Evolutionary conservation across 2,113 vertebrate species (phyloP).

Genomic region (Mungos mungo): DNA sequence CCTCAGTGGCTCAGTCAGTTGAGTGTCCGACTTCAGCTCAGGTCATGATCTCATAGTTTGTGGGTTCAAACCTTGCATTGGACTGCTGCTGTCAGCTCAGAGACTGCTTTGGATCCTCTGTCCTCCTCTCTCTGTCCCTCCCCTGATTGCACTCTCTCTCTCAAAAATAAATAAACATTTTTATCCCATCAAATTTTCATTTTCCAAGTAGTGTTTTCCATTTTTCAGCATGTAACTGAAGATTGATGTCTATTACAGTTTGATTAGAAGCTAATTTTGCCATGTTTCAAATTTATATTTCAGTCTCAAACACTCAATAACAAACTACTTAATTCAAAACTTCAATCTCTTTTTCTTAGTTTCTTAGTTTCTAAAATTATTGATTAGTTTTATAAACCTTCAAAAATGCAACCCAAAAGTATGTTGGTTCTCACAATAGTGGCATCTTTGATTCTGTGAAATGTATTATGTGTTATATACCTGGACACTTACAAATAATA

Average conservation of each 20-base stretch:
- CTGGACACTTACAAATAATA: not conserved
- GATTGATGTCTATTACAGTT: not conserved
- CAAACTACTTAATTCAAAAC: not conserved
- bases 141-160: too few species aligned
- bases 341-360: not conserved
- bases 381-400: not conserved
- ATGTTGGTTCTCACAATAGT: not conserved
- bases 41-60: too few species aligned
- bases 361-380: not conserved
- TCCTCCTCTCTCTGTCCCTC: too few species aligned
- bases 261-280: not conserved
- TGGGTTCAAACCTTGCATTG: too few species aligned
- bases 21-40: too few species aligned
- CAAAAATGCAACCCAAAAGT: not conserved
- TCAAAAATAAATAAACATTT: too few species aligned
- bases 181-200: not conserved
- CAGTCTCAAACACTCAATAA: not conserved
- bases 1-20: too few species aligned
- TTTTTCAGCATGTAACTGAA: not conserved
- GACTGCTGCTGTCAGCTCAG: too few species aligned
- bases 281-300: slow-evolving; percentile 9
- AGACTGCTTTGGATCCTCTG: too few species aligned
- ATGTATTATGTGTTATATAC: not conserved
- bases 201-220: not conserved
- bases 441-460: not conserved